Conservation (phyloP, 1,140 invertebrate species). For the Chironomus tepperi region DNA sequence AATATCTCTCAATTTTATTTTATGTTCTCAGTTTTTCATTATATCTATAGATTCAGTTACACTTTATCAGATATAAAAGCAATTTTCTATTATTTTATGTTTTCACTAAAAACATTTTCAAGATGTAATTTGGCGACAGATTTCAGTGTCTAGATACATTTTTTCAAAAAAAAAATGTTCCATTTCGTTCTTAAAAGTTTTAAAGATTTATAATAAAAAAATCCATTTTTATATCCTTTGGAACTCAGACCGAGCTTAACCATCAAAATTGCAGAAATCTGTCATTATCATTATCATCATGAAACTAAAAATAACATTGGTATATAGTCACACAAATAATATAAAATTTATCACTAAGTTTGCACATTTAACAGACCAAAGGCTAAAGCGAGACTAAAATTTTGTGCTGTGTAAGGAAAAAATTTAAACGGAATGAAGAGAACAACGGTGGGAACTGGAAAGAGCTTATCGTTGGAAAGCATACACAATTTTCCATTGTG, state of each 20-base stretch:
- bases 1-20: conserved; percentile 1
- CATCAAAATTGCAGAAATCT: background rate
- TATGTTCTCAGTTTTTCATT: background rate
- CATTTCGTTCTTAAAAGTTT: background rate
- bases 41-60: background rate
- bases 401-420: background rate
- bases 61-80: background rate
- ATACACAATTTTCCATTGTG: background rate
- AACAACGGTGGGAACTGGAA: background rate
- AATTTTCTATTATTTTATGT: background rate
- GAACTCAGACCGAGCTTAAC: background rate
- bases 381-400: conserved; percentile 1
- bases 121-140: background rate
- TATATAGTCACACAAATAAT: too few species aligned
- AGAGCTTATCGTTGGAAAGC: background rate
- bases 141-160: background rate
- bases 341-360: background rate
- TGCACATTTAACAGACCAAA: background rate
- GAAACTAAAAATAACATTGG: background rate
- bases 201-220: background rate
- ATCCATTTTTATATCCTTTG: background rate
- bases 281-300: background rate
- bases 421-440: background rate
- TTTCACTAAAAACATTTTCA: background rate
- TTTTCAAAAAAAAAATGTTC: background rate